These are phyloP conservation scores for Perognathus longimembris DNA, from an alignment of 2,113 vertebrate genomes.

Conservation along the genomic window DNA sequence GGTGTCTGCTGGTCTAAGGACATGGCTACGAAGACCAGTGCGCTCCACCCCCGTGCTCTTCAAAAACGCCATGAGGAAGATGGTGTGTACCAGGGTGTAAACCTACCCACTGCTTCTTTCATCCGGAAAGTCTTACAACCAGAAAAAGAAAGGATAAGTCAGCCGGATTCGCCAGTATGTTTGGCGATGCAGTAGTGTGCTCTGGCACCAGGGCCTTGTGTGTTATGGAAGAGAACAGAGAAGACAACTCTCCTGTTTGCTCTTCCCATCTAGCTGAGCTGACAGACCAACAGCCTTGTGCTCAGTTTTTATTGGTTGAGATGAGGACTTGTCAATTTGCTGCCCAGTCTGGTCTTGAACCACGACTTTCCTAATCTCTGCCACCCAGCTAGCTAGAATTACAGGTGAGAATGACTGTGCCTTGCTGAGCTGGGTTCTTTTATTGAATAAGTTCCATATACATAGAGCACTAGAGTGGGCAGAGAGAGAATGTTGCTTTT, in stretches of 20 bases:
- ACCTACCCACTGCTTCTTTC: no score
- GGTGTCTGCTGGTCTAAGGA: background rate
- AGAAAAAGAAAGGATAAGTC: background rate
- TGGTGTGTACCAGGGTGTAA: background rate
- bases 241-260: background rate
- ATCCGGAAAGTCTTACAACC: no score
- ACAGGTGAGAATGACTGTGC: no score
- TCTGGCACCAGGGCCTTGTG: background rate
- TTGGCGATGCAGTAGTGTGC: background rate
- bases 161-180: no score
- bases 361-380: no score
- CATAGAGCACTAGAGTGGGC: background rate
- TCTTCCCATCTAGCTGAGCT: no score
- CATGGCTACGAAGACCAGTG: rapidly evolving
- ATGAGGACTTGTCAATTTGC: no score
- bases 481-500: background rate
- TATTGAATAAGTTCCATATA: background rate
- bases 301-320: no score
- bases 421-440: background rate
- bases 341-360: no score
- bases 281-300: no score
- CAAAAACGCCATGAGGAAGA: background rate
- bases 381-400: no score
- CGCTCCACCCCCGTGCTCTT: background rate
- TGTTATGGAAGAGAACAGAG: background rate